These are phyloP conservation scores for Astropecten irregularis DNA, from an alignment of 53 echinoderm and acorn worm species.

Conservation along the genomic window DNA sequence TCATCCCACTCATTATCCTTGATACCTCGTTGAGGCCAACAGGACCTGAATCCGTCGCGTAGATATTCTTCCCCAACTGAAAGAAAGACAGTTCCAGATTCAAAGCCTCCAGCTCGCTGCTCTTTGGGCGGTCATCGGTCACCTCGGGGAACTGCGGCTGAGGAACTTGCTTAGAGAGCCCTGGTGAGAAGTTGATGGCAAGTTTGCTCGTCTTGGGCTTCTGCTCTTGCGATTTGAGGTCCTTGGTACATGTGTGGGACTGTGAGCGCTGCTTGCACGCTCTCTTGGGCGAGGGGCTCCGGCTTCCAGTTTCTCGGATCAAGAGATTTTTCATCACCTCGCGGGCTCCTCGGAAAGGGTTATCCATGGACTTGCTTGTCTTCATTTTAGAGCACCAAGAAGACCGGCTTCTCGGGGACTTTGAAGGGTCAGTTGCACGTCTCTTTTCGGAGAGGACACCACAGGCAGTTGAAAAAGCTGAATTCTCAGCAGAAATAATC, in stretches of 20 bases:
- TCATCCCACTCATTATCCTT: slow-evolving; percentile 22
- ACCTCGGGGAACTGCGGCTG: neutral
- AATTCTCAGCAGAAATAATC: neutral
- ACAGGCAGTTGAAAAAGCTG: slow-evolving; percentile 29
- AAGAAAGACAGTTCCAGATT: slow-evolving; percentile 25
- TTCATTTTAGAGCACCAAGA: neutral
- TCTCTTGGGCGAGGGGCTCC: slow-evolving; percentile 47
- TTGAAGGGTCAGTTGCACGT: neutral
- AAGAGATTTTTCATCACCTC: slow-evolving; percentile 35
- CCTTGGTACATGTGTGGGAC: neutral
- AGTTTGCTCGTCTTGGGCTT: slow-evolving; percentile 46
- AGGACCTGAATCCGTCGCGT: neutral
- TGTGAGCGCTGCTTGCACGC: slow-evolving; percentile 9
- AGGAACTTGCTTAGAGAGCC: neutral
- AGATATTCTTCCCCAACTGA: neutral
- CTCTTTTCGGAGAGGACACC: slow-evolving; percentile 23
- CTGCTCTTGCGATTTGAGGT: neutral
- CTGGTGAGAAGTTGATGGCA: slow-evolving; percentile 37
- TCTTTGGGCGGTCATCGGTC: neutral
- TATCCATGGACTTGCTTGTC: neutral
- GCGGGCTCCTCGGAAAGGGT: slow-evolving; percentile 12
- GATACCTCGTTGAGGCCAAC: slow-evolving; percentile 35
- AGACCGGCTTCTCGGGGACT: neutral
- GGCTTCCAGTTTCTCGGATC: slow-evolving; percentile 36
- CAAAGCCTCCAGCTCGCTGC: slow-evolving; percentile 21